A percentile compares a stretch with the other conserved stretches of the same genome.
Conservation (phyloP, 2,113 vertebrate species). For the Talpa occidentalis region DNA sequence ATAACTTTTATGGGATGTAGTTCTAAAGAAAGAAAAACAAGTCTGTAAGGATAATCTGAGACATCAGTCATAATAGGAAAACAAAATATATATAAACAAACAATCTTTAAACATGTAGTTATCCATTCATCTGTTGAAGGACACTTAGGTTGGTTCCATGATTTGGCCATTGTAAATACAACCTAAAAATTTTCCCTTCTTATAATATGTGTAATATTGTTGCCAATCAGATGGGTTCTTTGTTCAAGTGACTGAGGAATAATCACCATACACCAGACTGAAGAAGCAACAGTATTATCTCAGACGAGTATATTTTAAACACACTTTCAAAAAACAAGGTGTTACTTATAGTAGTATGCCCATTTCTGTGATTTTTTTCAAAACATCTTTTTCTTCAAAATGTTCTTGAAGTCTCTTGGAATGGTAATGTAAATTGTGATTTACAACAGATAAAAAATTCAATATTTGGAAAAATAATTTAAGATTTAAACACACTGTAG, state of each 20-base stretch:
- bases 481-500: background rate
- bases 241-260: no score
- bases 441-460: background rate
- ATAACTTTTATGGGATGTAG: background rate
- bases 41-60: background rate
- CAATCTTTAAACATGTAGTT: background rate
- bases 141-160: no score
- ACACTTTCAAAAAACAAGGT: no score
- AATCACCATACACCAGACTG: no score
- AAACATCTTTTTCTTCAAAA: background rate
- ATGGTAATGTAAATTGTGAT: background rate
- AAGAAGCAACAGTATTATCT: no score
- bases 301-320: background rate
- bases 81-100: background rate
- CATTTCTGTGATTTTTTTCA: background rate
- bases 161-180: no score
- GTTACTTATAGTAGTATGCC: background rate
- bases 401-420: background rate
- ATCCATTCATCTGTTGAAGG: background rate
- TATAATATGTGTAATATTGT: no score
- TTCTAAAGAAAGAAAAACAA: background rate
- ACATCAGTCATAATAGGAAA: background rate
- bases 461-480: background rate
- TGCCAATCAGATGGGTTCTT: no score
- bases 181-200: no score